Evolutionary conservation across 92 coral and sea anemone species (phyloP).

Genomic region (Heliopora coerulea): DNA sequence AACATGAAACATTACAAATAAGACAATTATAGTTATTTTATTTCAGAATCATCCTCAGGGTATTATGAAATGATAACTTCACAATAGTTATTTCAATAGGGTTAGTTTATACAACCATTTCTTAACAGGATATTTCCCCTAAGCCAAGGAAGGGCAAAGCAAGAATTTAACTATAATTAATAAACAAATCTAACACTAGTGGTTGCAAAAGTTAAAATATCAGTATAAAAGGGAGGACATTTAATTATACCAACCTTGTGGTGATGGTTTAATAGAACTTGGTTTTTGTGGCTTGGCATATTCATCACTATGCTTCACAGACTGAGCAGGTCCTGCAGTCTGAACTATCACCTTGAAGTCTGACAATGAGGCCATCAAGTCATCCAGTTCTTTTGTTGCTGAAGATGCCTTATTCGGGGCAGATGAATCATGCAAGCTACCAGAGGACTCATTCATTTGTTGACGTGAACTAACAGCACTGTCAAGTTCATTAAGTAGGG

Average conservation of each 20-base stretch:
- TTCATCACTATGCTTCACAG: constrained; percentile 72
- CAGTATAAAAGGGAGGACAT: neutral
- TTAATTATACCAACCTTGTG: constrained; percentile 34
- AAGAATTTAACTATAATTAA: too few species aligned
- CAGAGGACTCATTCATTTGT: constrained; percentile 25
- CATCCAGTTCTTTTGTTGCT: constrained; percentile 95
- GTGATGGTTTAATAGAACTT: constrained; percentile 20
- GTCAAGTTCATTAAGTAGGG: constrained; percentile 61
- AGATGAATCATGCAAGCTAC: constrained; percentile 32
- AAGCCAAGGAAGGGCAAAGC: too few species aligned
- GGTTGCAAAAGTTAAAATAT: too few species aligned
- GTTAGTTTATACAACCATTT: too few species aligned
- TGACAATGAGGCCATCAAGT: constrained; percentile 96
- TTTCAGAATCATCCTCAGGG: too few species aligned
- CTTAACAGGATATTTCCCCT: too few species aligned
- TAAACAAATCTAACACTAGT: too few species aligned
- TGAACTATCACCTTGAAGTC: constrained; percentile 96
- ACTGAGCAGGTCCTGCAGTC: constrained; percentile 66
- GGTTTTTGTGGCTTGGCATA: constrained; percentile 93
- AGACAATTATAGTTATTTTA: too few species aligned
- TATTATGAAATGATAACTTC: too few species aligned
- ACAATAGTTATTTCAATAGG: too few species aligned
- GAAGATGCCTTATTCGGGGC: constrained; percentile 84
- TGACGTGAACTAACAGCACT: constrained; percentile 49
- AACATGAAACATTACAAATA: too few species aligned